Evolutionary conservation across 2,113 vertebrate species (phyloP).

Genomic region (Pristiophorus japonicus): DNA sequence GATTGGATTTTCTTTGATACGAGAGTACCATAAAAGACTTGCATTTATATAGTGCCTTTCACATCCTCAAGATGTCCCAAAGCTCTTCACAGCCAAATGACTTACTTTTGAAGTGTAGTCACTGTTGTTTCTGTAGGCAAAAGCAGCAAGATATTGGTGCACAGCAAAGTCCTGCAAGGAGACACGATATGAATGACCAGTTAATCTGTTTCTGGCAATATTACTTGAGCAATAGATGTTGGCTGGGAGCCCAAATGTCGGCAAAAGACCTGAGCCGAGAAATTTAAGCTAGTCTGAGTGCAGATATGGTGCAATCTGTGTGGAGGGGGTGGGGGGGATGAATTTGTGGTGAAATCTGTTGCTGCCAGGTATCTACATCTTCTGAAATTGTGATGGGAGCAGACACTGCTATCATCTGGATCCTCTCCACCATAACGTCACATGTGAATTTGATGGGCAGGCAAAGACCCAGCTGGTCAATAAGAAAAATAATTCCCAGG

Average conservation of each 20-base stretch:
- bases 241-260: too few species aligned
- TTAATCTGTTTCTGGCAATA: neutral
- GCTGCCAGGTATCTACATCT: neutral
- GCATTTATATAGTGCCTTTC: neutral
- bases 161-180: neutral
- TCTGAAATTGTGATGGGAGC: neutral
- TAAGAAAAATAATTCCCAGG: neutral
- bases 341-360: neutral
- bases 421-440: neutral
- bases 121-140: neutral
- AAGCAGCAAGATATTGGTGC: neutral
- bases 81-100: too few species aligned
- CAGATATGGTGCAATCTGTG: neutral
- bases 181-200: neutral
- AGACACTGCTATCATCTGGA: too few species aligned
- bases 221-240: neutral
- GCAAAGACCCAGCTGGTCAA: neutral
- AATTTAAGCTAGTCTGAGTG: too few species aligned
- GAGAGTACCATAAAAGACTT: neutral
- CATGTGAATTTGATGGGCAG: neutral
- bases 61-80: neutral
- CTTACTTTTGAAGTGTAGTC: neutral
- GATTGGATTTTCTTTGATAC: neutral
- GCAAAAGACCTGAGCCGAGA: too few species aligned
- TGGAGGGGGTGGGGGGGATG: neutral